These are phyloP conservation scores for Coendou prehensilis DNA, from an alignment of 2,797 vertebrate species.

Conservation along the genomic window DNA sequence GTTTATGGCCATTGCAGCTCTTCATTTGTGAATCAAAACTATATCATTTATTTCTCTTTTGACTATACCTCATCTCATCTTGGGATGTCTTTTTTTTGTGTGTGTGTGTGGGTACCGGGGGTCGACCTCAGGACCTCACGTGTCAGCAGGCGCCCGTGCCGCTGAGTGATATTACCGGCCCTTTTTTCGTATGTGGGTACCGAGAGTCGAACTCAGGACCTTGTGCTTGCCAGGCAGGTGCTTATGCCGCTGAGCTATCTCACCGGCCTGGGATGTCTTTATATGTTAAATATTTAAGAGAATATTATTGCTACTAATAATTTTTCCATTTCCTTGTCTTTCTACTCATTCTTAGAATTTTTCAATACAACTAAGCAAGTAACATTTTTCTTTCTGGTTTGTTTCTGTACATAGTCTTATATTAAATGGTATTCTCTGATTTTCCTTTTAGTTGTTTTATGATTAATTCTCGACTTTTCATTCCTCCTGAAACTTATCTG, in stretches of 20 bases:
- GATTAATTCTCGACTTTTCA: slow-evolving; percentile 35
- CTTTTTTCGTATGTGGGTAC: no score
- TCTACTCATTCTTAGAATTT: slow-evolving; percentile 12
- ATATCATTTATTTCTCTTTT: slow-evolving; percentile 8
- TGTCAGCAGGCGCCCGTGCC: no score
- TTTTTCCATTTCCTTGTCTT: slow-evolving; percentile 4
- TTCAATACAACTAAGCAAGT: background rate
- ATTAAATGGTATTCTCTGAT: background rate
- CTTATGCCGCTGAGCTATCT: no score
- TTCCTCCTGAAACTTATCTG: background rate
- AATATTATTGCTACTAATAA: background rate
- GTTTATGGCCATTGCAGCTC: background rate
- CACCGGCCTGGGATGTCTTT: background rate
- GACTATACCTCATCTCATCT: background rate
- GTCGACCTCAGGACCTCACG: no score
- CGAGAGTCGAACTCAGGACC: no score
- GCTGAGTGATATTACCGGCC: no score
- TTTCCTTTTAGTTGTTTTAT: slow-evolving; percentile 60
- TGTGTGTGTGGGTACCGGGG: no score
- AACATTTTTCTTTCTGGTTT: slow-evolving; percentile 18
- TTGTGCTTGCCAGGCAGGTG: no score
- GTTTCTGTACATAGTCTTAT: background rate
- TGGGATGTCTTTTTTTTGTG: background rate
- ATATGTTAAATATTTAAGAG: slow-evolving; percentile 34
- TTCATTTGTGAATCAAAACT: background rate